Evolutionary conservation across 1,140 invertebrate species (phyloP).

Genomic region (Cecropterus lyciades): DNA sequence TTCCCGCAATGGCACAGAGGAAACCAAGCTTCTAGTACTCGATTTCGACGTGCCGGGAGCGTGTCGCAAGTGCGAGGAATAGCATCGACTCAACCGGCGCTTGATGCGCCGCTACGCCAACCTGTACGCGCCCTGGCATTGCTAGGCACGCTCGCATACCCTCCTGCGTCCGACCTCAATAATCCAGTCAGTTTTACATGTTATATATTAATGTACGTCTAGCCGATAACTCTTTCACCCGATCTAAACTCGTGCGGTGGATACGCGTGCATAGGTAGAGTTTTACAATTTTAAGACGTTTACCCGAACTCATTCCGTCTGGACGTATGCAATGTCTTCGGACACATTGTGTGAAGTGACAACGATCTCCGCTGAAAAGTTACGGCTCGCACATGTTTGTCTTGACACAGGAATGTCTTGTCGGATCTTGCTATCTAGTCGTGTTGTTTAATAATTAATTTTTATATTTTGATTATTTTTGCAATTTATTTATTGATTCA

Average conservation of each 20-base stretch:
- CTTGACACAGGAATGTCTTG: not conserved
- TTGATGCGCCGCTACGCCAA: slow-evolving; percentile 74
- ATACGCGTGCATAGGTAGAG: no score
- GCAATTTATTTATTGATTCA: not conserved
- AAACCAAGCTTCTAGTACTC: slow-evolving; percentile 98
- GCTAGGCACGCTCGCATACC: slow-evolving; percentile 41
- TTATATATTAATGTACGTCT: no score
- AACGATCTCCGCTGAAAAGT: slow-evolving; percentile 13
- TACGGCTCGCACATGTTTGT: not conserved
- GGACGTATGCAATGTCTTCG: not conserved
- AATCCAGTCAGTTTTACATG: no score
- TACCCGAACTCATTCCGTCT: not conserved
- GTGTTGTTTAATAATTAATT: not conserved
- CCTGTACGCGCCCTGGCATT: slow-evolving; percentile 77
- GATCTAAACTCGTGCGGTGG: no score
- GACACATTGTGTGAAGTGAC: not conserved
- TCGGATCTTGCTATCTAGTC: not conserved
- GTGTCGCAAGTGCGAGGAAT: slow-evolving; percentile 84
- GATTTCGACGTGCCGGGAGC: slow-evolving; percentile 96
- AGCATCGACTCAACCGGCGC: slow-evolving; percentile 79
- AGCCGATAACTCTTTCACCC: no score
- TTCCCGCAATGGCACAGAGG: slow-evolving; percentile 98
- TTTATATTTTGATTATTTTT: not conserved
- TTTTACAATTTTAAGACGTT: not conserved
- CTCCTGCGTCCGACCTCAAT: not conserved